phyloP scores from a whole-genome alignment of 30 jellyfish, hydroid and myxozoan genomes.

The Mastigias papua region DNA sequence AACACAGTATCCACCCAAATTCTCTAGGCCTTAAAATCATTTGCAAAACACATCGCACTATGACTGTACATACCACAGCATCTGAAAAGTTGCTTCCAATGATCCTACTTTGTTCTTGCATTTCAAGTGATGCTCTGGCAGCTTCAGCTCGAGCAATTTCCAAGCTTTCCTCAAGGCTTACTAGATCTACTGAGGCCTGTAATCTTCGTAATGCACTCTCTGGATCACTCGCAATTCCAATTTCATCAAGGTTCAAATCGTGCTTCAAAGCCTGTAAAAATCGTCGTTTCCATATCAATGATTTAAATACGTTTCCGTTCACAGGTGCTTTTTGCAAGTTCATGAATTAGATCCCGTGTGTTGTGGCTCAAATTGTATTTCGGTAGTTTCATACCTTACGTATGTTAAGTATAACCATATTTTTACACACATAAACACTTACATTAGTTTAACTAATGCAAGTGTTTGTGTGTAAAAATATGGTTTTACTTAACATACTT shows the following conservation, averaged over 20 bases:
- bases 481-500: too few relatives aligned
- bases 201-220: conserved; percentile 61
- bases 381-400: too few relatives aligned
- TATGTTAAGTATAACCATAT: too few relatives aligned
- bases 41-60: background rate
- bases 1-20: too few relatives aligned
- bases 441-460: too few relatives aligned
- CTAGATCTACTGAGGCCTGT: conserved; percentile 71
- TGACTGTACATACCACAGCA: conserved; percentile 72
- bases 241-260: conserved; percentile 80
- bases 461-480: too few relatives aligned
- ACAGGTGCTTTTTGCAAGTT: too few relatives aligned
- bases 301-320: too few relatives aligned
- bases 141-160: conserved; percentile 84
- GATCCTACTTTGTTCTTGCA: conserved; percentile 63
- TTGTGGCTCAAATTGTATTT: too few relatives aligned
- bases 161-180: conserved; percentile 80
- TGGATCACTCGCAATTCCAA: conserved; percentile 62
- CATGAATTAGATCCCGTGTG: too few relatives aligned
- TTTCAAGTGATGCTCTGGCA: conserved; percentile 64
- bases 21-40: background rate
- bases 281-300: too few relatives aligned
- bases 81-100: conserved; percentile 83
- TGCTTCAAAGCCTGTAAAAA: conserved; percentile 87
- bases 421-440: too few relatives aligned